Base-by-base conservation (phyloP, 1,140 invertebrate species). In the Branchinecta lynchi region DNA sequence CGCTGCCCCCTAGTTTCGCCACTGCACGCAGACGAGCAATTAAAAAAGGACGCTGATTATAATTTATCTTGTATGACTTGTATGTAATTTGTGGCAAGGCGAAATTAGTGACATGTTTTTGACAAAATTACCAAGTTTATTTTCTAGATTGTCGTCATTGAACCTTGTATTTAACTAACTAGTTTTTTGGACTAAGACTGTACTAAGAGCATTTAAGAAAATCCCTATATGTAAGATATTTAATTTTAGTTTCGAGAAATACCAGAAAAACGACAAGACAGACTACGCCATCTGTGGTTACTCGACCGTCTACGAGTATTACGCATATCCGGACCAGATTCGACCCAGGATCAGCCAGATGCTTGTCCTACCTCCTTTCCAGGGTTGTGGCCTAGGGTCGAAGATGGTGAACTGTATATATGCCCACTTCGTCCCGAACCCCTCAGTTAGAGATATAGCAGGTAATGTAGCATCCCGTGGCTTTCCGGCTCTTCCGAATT, bases 261-360 rank as follows among this genome's bases (percentile, higher is more conserved):
- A 87, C 75, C 80, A 81, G 71, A 81, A 81, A 65, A 81, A 86
- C 75, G 87, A 88, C 12, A 75, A 79, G 7, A 73, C 76, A 12
- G 80, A 81, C n/a, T 93, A 91, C 76, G 87, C 87, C 45, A 85
- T 90, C 69, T 86, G 86, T 72, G 95, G 91, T 10, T 97, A 93
- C 79, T 85, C 87, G 45, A 93, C 93, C 0, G 87, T 95, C 21
- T 99, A 97, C 81, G 87, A 90, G 73, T 98, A 95, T 79, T 98
- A 94, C 78, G 89, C 90, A 0, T 96, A 96, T 80, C 94, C 94
- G 0, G 80, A 84, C 65, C 86, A 90, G 76, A 86, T 85, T 65
- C 82, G 95, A 45, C 92, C 93, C 8, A 82, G 95, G 69, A 89
- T 98, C 68, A 92, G 91, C 72, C 94, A 98, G 79, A 87, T 95